Percentiles rank a stretch among this genome's conserved stretches.
These are phyloP conservation scores for Chloromyia formosa DNA, from an alignment of 2,888 invertebrate genomes.

Conservation along the genomic window DNA sequence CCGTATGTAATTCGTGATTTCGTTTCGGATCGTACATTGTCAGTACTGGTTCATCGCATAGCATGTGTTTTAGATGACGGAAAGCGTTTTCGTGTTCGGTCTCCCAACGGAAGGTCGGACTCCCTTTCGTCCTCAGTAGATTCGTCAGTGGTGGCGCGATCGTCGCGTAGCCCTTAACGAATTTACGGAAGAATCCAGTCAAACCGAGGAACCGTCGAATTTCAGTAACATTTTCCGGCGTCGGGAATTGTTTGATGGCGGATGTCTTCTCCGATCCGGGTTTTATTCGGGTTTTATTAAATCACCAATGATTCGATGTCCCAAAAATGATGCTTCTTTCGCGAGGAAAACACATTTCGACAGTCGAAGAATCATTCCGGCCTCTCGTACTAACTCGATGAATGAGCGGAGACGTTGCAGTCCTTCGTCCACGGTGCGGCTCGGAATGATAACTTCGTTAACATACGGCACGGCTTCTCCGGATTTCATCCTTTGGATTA, in stretches of 20 bases:
- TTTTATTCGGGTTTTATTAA: slow-evolving; percentile 46
- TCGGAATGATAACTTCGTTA: too few species aligned
- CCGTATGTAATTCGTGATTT: slow-evolving; percentile 52
- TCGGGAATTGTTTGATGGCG: slow-evolving; percentile 50
- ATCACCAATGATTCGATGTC: too few species aligned
- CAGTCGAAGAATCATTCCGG: not conserved
- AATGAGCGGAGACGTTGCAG: slow-evolving; percentile 50
- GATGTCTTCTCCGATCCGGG: slow-evolving; percentile 50
- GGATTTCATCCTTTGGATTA: not conserved
- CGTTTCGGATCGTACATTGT: slow-evolving; percentile 49
- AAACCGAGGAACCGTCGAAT: slow-evolving; percentile 53
- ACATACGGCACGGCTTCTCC: slow-evolving; percentile 5
- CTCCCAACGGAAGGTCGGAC: slow-evolving; percentile 39
- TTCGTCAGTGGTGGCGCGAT: slow-evolving; percentile 52
- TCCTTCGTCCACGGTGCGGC: slow-evolving; percentile 50
- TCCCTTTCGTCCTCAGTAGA: slow-evolving; percentile 36
- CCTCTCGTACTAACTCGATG: slow-evolving; percentile 44
- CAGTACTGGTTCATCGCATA: slow-evolving; percentile 51
- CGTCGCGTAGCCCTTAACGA: slow-evolving; percentile 45
- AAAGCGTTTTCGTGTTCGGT: slow-evolving; percentile 37
- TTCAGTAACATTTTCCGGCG: slow-evolving; percentile 51
- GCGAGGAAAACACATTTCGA: slow-evolving; percentile 50
- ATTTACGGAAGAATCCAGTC: too few species aligned
- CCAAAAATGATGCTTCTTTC: slow-evolving; percentile 51
- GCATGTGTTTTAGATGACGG: slow-evolving; percentile 33